Conservation (phyloP, 2,888 invertebrate species). For the Ellobium chinense region DNA sequence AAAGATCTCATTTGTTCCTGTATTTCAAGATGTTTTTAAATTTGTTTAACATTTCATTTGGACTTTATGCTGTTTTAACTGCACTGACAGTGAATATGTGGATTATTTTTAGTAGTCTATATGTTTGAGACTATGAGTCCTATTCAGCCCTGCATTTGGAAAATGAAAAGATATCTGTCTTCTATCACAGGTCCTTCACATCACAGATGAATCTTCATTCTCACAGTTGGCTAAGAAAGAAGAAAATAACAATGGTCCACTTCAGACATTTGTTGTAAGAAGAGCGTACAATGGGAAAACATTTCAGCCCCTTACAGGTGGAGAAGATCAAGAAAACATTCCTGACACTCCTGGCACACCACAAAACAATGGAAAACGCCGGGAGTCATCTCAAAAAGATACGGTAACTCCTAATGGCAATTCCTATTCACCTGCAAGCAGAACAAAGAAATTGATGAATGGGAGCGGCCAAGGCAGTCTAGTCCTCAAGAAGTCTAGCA, state of each 20-base stretch:
- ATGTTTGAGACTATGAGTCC: too few relatives aligned
- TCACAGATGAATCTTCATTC: background rate
- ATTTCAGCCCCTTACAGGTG: background rate
- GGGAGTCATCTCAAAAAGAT: background rate
- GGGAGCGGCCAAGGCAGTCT: too few relatives aligned
- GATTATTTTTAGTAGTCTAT: too few relatives aligned
- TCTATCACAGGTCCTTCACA: slow-evolving; percentile 29
- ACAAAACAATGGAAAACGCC: slow-evolving; percentile 3
- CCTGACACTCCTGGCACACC: slow-evolving; percentile 3
- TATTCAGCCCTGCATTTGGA: too few relatives aligned
- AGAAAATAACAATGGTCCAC: slow-evolving; percentile 1
- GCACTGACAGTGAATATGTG: too few relatives aligned
- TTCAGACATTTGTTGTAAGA: background rate
- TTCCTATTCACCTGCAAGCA: too few relatives aligned
- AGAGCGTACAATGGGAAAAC: slow-evolving; percentile 27
- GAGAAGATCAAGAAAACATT: background rate
- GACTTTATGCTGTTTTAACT: too few relatives aligned
- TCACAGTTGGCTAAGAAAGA: background rate
- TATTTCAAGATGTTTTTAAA: too few relatives aligned
- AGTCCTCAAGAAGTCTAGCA: too few relatives aligned
- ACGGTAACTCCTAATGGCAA: slow-evolving; percentile 22
- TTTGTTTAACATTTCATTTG: too few relatives aligned
- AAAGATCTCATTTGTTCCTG: too few relatives aligned
- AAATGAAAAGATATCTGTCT: background rate
- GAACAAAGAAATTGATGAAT: too few relatives aligned